Conservation (phyloP, 2,888 invertebrate genomes). For the Achlya flavicornis region DNA sequence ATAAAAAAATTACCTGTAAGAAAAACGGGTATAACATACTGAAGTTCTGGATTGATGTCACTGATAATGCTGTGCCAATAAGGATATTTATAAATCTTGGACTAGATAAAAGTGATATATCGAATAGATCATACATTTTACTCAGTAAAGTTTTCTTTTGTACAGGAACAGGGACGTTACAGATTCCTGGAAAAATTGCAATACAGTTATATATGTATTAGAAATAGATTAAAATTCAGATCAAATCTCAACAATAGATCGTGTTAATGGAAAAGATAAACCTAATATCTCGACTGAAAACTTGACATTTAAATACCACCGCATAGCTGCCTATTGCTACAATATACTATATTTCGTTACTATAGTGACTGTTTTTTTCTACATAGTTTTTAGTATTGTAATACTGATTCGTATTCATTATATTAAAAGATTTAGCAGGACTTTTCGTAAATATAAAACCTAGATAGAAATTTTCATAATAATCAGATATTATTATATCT, state of each 20-base stretch:
- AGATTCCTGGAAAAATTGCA: constrained; percentile 45
- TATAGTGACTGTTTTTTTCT: no score
- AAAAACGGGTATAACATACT: constrained; percentile 88
- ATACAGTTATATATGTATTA: background rate
- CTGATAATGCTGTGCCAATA: constrained; percentile 86
- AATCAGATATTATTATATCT: constrained; percentile 22
- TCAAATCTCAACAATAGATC: no score
- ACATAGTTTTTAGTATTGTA: no score
- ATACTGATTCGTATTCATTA: no score
- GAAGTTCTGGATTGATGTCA: constrained; percentile 88
- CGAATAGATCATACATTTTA: constrained; percentile 81
- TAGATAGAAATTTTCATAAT: background rate
- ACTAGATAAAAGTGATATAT: constrained; percentile 85
- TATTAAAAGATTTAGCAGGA: no score
- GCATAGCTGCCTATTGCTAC: no score
- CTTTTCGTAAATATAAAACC: background rate
- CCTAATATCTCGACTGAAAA: no score
- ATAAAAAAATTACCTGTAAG: constrained; percentile 74
- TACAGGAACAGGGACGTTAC: constrained; percentile 14
- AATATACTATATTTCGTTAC: no score
- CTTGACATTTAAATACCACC: no score
- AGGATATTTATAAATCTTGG: constrained; percentile 86
- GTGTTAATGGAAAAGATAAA: no score
- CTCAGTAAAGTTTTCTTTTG: constrained; percentile 46
- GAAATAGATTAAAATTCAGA: no score